Evolutionary conservation across 2,113 vertebrate genomes (phyloP), one percentile per base, ranked within the genome.

Genomic region (Zapus hudsonius): DNA sequence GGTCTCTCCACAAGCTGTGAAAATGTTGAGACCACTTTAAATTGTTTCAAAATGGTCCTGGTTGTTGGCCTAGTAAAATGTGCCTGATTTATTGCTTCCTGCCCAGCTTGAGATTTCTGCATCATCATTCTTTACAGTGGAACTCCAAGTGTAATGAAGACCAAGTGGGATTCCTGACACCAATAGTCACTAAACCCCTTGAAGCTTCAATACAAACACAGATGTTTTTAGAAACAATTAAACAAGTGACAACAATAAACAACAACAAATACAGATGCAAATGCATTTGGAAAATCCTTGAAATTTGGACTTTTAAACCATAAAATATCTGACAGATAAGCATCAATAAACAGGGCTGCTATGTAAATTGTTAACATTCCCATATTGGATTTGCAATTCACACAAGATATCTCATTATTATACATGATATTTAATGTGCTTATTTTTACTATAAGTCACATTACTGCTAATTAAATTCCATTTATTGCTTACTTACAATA

Each of bases 161-260:
- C n/a, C n/a, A 42, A 19, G 25, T 29, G 52, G n/a, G n/a, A 85
- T 95, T 93, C 63, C 61, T 52, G 33, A 89, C 3, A 29, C 10
- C 11, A 3, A 20, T 83, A 84, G 79, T 88, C 59, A 69, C 52
- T 38, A 52, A 42, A 40, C 36, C 23, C 20, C 44, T 27, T 55
- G n/a, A 23, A 25, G 25, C 42, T 82, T 70, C 73, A 91, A 27
- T 23, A 67, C 33, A 93, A 64, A 90, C 73, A 89, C 78, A 78
- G 75, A 55, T 83, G 59, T 63, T 91, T 89, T 73, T 81, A 86
- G 80, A 55, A 76, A 74, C 29, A 63, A 91, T 86, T 12, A 90
- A 83, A 78, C 22, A 74, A 67, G 67, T 75, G 59, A 66, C 29
- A 94, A 59, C 2, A 42, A 40, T 33, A 47, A 93, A 72, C 7